Base-by-base conservation (phyloP, 2,113 vertebrate genomes). In the Actenoides hombroni region DNA sequence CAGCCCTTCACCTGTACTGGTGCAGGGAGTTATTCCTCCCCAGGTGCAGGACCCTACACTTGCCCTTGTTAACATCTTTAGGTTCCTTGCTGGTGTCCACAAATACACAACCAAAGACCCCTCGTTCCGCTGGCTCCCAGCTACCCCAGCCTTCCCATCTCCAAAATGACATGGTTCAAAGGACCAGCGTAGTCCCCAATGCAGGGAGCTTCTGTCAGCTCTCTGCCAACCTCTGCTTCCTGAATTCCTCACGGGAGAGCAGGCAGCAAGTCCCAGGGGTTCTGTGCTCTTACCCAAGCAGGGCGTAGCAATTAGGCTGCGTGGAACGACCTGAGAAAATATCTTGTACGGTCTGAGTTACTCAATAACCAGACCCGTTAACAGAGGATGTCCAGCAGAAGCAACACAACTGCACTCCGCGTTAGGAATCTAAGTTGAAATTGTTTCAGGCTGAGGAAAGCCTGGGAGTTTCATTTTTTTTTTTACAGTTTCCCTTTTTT, bases 341-440 rank as follows among this genome's bases (percentile, higher is more conserved):
- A 40, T 4, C 70, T 40, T 18, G 23, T 71, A 4, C 39, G 15
- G 33, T 33, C 63, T 3, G 68, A 83, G 92, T 95, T 92, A 90
- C 76, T 93, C 61, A 93, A 11, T 90, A 96, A 88, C 88, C 71
- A 86, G 79, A 74, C 33, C 67, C 73, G n/a, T 21, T 80, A 57
- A 31, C 10, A 6, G 59, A 81, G 73, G n/a, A 86, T 59, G 86
- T 21, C 26, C 80, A 44, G 53, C 29, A 86, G 69, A 2, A 75
- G 35, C 35, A 40, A 25, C 59, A 48, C 57, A 40, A 14, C 71
- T 59, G 39, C 78, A 33, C 10, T 65, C 42, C 28, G 4, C 2
- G 0, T 9, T 11, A 21, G 21, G 25, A 61, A 76, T 74, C 63
- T 5, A 6, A 76, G 16, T 8, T 53, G n/a, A 46, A 76, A 51